Evolutionary conservation across 53 echinoderm and acorn worm genomes (phyloP), one percentile per base, ranked within the genome.

Genomic region (Luidia sarsii): DNA sequence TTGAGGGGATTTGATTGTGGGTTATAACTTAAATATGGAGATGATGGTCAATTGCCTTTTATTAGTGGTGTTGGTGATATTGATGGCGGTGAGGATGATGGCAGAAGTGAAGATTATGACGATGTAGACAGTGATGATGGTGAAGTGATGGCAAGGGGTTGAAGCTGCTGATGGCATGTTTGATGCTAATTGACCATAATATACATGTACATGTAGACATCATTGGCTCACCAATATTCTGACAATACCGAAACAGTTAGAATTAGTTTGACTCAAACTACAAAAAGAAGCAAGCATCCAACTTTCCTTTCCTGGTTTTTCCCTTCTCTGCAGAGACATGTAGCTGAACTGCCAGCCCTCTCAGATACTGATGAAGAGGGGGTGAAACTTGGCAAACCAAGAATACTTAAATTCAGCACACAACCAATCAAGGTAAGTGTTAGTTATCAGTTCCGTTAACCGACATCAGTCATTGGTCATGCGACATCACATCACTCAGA

Each of bases 361-460:
- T 77, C 77, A 43, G 77, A 77, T 22, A 77, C 59, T 15, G 77
- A 77, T 46, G 77, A 77, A 4, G 77, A 77, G 1, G 77, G 60
- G 1, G 57, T 14, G 1, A 9, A 19, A 18, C 15, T 25, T 27
- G 4, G 24, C 19, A 67, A 45, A 28, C 9, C 43, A 21, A 67
- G 67, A 24, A 67, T 43, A 45, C 67, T 67, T 23, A 65, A 23
- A 45, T 45, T 67, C 25, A 67, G 67, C 45, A 67, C 39, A 45
- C 41, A 30, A 1, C 67, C 67, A n/a, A 67, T 67, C 67, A 67
- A 21, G 67, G 67, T 67, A 45, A 23, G 67, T 67, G 1, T 57
- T 32, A 10, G 59, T 6, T 57, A 32, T 57, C 16, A 1, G 8
- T 54, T 5, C 7, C 22, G 2, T n/a, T n/a, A n/a, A n/a, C n/a